Percentiles rank a stretch among this genome's conserved stretches.
These are phyloP conservation scores for Chionis minor DNA, from an alignment of 2,113 vertebrate genomes.

Conservation along the genomic window DNA sequence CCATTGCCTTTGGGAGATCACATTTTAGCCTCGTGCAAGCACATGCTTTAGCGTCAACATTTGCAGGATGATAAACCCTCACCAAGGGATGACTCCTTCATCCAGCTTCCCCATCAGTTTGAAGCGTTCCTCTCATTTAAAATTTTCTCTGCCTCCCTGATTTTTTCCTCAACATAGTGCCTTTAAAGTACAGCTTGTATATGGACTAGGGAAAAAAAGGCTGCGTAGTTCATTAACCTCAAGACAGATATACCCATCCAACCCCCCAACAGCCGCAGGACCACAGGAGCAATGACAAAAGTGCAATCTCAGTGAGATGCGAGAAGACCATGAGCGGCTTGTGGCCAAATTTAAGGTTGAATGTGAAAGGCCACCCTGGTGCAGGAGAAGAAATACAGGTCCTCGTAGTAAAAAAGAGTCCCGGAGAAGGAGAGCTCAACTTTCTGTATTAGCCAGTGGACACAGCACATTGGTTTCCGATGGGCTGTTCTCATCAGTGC, in stretches of 20 bases:
- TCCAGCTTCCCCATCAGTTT: neutral
- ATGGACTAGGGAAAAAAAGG: fast-evolving
- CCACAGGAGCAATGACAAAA: fast-evolving
- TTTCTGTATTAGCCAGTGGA: fast-evolving
- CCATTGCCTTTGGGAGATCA: neutral
- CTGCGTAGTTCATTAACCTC: neutral
- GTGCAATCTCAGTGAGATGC: neutral
- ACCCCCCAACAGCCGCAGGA: fast-evolving
- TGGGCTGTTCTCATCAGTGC: neutral
- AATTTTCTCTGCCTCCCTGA: neutral
- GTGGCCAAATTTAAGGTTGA: neutral
- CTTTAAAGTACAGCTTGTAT: neutral
- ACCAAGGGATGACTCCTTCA: neutral
- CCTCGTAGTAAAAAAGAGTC: neutral
- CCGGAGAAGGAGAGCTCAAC: neutral
- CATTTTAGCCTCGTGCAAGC: neutral
- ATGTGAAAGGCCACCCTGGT: fast-evolving
- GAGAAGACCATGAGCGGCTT: neutral
- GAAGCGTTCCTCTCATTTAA: neutral
- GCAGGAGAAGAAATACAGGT: neutral
- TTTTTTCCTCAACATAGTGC: neutral
- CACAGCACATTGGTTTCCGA: fast-evolving
- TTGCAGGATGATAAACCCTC: neutral
- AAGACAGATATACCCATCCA: neutral
- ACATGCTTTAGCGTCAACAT: neutral